phyloP scores from a whole-genome alignment of 2,888 invertebrate species.

The Lochmaea crataegi region DNA sequence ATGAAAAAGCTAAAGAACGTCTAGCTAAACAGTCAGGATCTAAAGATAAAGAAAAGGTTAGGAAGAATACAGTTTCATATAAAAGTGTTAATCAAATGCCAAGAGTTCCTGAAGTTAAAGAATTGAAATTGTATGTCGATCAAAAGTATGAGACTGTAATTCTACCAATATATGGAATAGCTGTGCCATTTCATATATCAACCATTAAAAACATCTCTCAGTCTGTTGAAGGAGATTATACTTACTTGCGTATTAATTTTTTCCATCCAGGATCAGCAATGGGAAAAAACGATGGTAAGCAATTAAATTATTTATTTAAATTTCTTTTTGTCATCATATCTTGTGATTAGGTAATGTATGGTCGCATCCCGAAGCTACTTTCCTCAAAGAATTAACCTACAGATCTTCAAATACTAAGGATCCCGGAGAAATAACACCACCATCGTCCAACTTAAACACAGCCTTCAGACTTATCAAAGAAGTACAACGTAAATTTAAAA shows the following conservation, averaged over 20 bases:
- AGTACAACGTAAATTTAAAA: conserved; percentile 96
- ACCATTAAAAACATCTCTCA: conserved; percentile 99
- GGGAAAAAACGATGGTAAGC: conserved; percentile 84
- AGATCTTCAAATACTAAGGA: conserved; percentile 98
- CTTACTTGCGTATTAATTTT: conserved; percentile 97
- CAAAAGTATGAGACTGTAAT: conserved; percentile 99
- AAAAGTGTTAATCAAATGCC: conserved; percentile 94
- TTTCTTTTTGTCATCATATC: neutral
- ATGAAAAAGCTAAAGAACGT: conserved; percentile 93
- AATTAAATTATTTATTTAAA: neutral
- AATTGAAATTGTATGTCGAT: conserved; percentile 95
- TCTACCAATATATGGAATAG: conserved; percentile 93
- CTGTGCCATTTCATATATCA: conserved; percentile 98
- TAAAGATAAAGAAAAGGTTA: conserved; percentile 87
- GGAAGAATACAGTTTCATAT: conserved; percentile 96
- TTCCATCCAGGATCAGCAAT: conserved; percentile 98
- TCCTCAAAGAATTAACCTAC: conserved; percentile 99
- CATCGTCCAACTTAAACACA: conserved; percentile 95
- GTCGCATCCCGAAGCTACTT: conserved; percentile 95
- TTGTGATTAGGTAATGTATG: conserved; percentile 75
- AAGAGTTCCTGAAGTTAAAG: conserved; percentile 90
- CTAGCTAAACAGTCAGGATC: conserved; percentile 88
- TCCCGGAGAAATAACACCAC: conserved; percentile 93
- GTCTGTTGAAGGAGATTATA: conserved; percentile 98
- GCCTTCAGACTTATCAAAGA: conserved; percentile 99